Percentiles rank a stretch among this genome's conserved stretches.
Conservation (phyloP, 2,888 invertebrate genomes). For the Eristalis pertinax region DNA sequence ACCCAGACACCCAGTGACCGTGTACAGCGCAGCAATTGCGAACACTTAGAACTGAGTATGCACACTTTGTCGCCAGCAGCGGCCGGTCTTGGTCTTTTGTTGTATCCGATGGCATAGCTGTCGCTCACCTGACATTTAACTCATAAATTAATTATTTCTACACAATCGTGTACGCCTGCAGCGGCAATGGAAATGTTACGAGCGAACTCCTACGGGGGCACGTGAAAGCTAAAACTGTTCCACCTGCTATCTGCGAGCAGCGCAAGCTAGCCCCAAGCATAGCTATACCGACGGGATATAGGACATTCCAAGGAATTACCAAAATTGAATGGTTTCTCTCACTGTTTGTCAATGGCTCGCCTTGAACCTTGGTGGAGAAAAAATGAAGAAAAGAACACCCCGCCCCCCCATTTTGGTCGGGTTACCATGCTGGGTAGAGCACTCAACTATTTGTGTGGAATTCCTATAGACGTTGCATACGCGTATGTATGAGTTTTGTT, state of each 20-base stretch:
- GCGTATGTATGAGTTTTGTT: neutral
- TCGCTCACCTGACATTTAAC: conserved; percentile 17
- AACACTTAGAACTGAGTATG: neutral
- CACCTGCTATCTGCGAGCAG: neutral
- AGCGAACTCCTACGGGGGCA: neutral
- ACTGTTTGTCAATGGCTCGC: conserved; percentile 34
- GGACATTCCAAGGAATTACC: conserved; percentile 16
- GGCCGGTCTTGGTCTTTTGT: neutral
- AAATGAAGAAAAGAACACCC: neutral
- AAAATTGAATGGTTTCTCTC: conserved; percentile 26
- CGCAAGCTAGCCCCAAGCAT: neutral
- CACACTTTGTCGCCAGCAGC: neutral
- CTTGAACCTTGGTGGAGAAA: conserved; percentile 17
- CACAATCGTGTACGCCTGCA: conserved; percentile 13
- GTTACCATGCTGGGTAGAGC: conserved; percentile 9
- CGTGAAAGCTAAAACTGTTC: neutral
- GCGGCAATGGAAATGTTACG: neutral
- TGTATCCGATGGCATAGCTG: neutral
- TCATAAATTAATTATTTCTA: conserved; percentile 20
- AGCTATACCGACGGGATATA: neutral
- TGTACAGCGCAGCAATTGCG: conserved; percentile 23
- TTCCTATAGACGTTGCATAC: conserved; percentile 12
- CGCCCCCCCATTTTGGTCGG: neutral
- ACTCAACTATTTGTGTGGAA: conserved; percentile 16
- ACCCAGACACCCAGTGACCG: neutral